These are phyloP conservation scores for Pungitius pungitius DNA, from an alignment of 2,113 vertebrate species.

Conservation along the genomic window DNA sequence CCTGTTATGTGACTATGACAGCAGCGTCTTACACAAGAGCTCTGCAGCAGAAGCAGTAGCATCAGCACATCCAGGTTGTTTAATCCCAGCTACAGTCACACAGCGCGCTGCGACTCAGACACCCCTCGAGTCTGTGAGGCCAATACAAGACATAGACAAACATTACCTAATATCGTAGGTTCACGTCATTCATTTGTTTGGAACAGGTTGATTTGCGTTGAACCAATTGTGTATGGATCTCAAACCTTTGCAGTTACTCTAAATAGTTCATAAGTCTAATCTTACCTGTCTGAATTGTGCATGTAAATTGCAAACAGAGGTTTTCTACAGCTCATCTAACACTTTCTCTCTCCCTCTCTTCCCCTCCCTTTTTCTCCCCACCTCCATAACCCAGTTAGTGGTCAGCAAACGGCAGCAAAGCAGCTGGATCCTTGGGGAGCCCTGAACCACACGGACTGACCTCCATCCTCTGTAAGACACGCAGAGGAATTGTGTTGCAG, in stretches of 20 bases:
- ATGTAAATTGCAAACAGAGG: constrained; percentile 14
- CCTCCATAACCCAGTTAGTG: constrained; percentile 61
- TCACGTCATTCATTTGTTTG: constrained; percentile 30
- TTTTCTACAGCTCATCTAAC: constrained; percentile 34
- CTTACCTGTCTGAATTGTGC: constrained; percentile 31
- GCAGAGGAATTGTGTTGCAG: constrained; percentile 35
- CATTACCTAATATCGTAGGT: constrained; percentile 4
- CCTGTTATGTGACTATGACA: constrained; percentile 62
- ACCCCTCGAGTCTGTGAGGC: constrained; percentile 12
- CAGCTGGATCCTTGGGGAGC: constrained; percentile 57
- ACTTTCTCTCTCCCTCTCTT: background rate
- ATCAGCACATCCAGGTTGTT: constrained; percentile 15
- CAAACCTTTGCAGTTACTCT: background rate
- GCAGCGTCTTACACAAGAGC: constrained; percentile 65
- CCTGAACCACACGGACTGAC: constrained; percentile 65
- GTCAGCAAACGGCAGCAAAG: constrained; percentile 45
- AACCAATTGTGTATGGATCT: constrained; percentile 19
- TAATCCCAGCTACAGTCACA: background rate
- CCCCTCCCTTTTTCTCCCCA: constrained; percentile 38
- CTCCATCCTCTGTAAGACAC: constrained; percentile 61
- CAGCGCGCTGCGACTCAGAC: background rate
- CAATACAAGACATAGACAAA: constrained; percentile 27
- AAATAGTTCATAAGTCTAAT: constrained; percentile 10
- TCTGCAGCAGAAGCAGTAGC: constrained; percentile 51
- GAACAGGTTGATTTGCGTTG: background rate